Percentiles rank a stretch among this genome's conserved stretches.
Conservation (phyloP, 37 sponge, comb jelly and placozoan genomes). For the Ephydatia muelleri region DNA sequence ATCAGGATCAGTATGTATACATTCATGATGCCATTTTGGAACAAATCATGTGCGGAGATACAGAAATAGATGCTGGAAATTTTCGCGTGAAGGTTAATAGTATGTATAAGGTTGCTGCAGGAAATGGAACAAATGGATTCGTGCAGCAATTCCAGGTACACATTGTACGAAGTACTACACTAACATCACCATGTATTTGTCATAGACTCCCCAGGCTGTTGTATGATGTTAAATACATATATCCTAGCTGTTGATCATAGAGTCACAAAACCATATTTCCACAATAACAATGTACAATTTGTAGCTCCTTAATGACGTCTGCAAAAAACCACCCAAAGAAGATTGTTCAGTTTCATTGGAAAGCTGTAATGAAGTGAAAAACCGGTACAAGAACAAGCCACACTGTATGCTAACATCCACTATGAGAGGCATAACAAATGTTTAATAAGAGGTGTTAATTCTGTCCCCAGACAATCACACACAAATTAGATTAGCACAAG, state of each 20-base stretch:
- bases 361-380: not conserved
- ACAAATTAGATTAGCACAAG: not conserved
- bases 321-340: not conserved
- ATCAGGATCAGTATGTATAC: constrained; percentile 76
- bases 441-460: not conserved
- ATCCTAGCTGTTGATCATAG: no score
- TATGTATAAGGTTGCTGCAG: constrained; percentile 18
- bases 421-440: not conserved
- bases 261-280: no score
- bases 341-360: not conserved
- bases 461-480: not conserved
- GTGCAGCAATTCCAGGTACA: constrained; percentile 58
- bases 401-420: not conserved
- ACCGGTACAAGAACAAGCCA: not conserved
- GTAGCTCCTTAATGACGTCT: not conserved
- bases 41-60: constrained; percentile 65
- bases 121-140: constrained; percentile 33
- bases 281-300: no score
- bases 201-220: no score
- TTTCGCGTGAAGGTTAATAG: constrained; percentile 38
- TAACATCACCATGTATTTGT: no score
- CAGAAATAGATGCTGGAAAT: constrained; percentile 30
- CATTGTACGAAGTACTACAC: no score
- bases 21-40: constrained; percentile 77
- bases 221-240: no score